Percentiles rank a stretch among this genome's conserved stretches.
Conservation (phyloP, 1,140 invertebrate species). For the Diorhabda elongata region DNA sequence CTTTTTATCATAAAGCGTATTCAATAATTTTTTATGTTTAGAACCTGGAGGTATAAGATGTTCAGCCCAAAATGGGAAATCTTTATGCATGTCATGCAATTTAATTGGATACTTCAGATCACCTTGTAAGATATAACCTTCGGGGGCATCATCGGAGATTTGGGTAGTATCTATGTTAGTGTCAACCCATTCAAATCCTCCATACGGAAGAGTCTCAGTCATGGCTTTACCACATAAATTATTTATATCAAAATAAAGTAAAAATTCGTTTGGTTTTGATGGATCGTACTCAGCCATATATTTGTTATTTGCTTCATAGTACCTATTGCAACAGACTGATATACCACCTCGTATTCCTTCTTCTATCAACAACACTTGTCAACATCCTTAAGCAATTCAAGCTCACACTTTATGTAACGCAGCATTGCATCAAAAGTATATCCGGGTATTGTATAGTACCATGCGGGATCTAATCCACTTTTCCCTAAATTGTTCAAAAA, state of each 20-base stretch:
- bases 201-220: slow-evolving; percentile 46
- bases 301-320: too few species aligned
- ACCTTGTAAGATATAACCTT: slow-evolving; percentile 51
- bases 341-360: too few species aligned
- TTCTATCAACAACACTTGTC: too few species aligned
- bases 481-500: slow-evolving; percentile 48
- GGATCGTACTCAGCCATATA: too few species aligned
- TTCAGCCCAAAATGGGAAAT: slow-evolving; percentile 46
- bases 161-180: neutral
- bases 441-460: slow-evolving; percentile 44
- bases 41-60: slow-evolving; percentile 26
- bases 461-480: slow-evolving; percentile 40
- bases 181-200: slow-evolving; percentile 48
- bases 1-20: slow-evolving; percentile 36
- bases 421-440: neutral
- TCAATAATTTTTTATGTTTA: slow-evolving; percentile 45
- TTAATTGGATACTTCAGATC: slow-evolving; percentile 15
- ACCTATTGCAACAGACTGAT: slow-evolving; percentile 26
- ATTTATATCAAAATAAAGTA: slow-evolving; percentile 51
- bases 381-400: too few species aligned
- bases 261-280: slow-evolving; percentile 36
- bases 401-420: too few species aligned
- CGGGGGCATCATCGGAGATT: slow-evolving; percentile 41
- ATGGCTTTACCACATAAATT: slow-evolving; percentile 55
- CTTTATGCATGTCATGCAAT: slow-evolving; percentile 40